A percentile compares a stretch with the other conserved stretches of the same genome.
phyloP scores from a whole-genome alignment of 2,113 vertebrate genomes.

The Tupaia chinensis region DNA sequence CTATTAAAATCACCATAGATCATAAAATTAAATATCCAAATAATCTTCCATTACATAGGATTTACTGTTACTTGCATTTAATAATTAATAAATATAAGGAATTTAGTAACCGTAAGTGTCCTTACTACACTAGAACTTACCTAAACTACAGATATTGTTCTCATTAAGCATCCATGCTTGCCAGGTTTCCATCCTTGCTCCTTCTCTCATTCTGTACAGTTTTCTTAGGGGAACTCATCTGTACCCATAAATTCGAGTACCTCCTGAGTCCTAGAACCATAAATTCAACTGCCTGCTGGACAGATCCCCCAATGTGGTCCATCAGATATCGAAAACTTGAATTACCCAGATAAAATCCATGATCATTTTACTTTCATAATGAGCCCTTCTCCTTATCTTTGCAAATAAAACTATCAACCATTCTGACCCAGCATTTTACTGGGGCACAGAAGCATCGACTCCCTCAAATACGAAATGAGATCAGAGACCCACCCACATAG shows the following conservation, averaged over 20 bases:
- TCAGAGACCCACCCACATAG: not conserved
- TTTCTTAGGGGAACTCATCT: not conserved
- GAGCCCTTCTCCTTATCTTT: not conserved
- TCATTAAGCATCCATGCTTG: not conserved
- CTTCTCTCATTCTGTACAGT: not conserved
- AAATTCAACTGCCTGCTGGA: not conserved
- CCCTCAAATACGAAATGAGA: not conserved
- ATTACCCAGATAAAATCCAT: not conserved
- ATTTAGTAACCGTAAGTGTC: not conserved
- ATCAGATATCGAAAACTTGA: not conserved
- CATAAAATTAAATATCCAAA: constrained; percentile 1
- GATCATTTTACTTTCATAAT: constrained; percentile 12
- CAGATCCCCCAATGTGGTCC: not conserved
- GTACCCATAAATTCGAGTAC: not conserved
- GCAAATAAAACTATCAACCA: not conserved
- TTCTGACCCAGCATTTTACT: constrained; percentile 32
- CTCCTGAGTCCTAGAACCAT: not conserved
- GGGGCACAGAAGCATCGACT: not conserved
- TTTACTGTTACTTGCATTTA: not conserved
- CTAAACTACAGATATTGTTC: not conserved
- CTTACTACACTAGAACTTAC: not conserved
- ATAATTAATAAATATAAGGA: not conserved
- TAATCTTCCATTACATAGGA: not conserved
- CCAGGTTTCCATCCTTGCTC: not conserved
- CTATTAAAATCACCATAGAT: not conserved